Evolutionary conservation across 2,797 vertebrate genomes (phyloP).

Genomic region (Acanthurus leucopareius): DNA sequence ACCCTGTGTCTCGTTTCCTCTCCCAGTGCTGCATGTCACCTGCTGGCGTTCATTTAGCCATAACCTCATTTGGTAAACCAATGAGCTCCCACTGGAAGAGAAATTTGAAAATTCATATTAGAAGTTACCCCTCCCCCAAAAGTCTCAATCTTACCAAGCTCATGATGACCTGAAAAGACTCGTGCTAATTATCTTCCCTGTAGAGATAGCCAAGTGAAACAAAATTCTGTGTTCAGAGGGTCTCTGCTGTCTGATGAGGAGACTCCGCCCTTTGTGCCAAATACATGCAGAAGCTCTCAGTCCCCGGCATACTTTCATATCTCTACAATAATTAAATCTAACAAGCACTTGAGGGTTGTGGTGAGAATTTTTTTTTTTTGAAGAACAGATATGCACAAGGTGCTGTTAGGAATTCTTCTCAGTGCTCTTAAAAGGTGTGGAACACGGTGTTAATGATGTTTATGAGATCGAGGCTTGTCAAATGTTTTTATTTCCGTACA

Average conservation of each 20-base stretch:
- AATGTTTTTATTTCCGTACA: constrained; percentile 5
- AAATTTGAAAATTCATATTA: constrained; percentile 72
- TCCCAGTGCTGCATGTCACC: constrained; percentile 15
- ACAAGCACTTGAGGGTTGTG: constrained; percentile 63
- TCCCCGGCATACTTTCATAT: constrained; percentile 80
- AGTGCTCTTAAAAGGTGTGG: constrained; percentile 44
- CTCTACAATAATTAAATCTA: constrained; percentile 81
- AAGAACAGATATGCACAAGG: constrained; percentile 32
- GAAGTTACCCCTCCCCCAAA: constrained; percentile 39
- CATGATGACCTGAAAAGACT: constrained; percentile 52
- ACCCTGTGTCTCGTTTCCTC: not conserved
- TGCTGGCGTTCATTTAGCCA: constrained; percentile 11
- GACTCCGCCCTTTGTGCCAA: constrained; percentile 58
- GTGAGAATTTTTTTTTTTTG: constrained; percentile 32
- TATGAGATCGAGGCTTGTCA: constrained; percentile 21
- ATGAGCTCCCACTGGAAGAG: constrained; percentile 50
- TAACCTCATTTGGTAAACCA: constrained; percentile 40
- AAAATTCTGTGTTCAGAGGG: constrained; percentile 32
- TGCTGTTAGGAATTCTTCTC: constrained; percentile 35
- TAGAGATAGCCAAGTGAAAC: constrained; percentile 46
- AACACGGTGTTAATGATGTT: constrained; percentile 43
- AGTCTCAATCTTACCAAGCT: constrained; percentile 55
- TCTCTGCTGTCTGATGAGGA: constrained; percentile 45
- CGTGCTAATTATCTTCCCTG: constrained; percentile 61
- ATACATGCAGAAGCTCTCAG: constrained; percentile 52